Percentiles rank a stretch among this genome's conserved stretches.
Conservation (phyloP, 2,888 invertebrate genomes). For the Zelleria hepariella region DNA sequence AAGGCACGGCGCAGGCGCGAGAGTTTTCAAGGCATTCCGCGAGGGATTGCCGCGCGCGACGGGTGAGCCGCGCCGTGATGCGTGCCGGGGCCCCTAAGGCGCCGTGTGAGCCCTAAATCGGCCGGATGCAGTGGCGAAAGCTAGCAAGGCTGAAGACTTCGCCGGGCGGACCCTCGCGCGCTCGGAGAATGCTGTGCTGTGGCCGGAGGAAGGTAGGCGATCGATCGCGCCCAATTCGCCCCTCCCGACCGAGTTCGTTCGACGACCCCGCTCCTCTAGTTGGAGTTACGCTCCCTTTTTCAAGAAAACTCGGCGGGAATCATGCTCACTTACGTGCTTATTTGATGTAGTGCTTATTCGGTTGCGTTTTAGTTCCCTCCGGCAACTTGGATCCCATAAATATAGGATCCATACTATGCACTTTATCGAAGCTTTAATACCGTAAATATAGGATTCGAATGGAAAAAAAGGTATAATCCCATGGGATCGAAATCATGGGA, state of each 20-base stretch:
- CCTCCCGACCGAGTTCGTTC: constrained; percentile 54
- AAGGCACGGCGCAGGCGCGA: constrained; percentile 24
- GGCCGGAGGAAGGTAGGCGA: constrained; percentile 91
- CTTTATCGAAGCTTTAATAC: too few species aligned
- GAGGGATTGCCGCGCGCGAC: constrained; percentile 64
- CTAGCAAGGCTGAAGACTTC: constrained; percentile 83
- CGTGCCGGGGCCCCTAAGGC: constrained; percentile 56
- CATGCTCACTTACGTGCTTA: too few species aligned
- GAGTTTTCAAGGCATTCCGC: constrained; percentile 53
- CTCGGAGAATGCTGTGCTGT: constrained; percentile 95
- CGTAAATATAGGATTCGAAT: too few species aligned
- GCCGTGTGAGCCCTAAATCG: constrained; percentile 70
- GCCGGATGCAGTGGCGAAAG: constrained; percentile 89
- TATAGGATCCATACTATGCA: too few species aligned
- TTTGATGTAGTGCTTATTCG: too few species aligned
- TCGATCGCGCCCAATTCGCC: constrained; percentile 67
- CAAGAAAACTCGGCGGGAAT: neutral
- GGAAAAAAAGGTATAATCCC: too few species aligned
- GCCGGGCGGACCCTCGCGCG: constrained; percentile 76
- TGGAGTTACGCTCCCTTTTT: neutral
- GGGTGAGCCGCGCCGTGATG: constrained; percentile 64
- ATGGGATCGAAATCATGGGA: too few species aligned
- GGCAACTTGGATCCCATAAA: too few species aligned
- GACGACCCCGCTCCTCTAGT: constrained; percentile 51
- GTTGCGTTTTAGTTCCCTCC: too few species aligned